These are phyloP conservation scores for Drosophila ficusphila DNA, from an alignment of 1,140 invertebrate species.

Conservation along the genomic window DNA sequence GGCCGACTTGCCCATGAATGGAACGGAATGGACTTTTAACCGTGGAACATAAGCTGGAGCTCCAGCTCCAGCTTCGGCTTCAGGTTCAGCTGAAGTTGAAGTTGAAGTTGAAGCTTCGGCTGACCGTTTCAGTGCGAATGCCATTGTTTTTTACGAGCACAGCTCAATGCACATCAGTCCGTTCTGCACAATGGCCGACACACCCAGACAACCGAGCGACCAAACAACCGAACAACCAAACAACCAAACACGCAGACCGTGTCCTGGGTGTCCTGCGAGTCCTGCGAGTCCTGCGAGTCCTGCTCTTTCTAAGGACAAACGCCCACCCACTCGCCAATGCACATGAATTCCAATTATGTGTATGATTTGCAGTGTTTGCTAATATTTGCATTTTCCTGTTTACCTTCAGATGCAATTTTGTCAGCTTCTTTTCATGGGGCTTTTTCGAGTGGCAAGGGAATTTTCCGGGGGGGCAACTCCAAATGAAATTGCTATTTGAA, in stretches of 20 bases:
- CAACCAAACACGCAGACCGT: background rate
- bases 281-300: background rate
- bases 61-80: no score
- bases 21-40: conserved; percentile 10
- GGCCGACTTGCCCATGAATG: conserved; percentile 41
- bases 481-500: background rate
- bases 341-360: conserved; percentile 75
- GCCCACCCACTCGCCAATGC: conserved; percentile 20
- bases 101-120: no score
- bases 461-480: background rate
- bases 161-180: conserved; percentile 59
- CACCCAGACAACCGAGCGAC: conserved; percentile 1
- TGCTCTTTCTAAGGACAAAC: background rate
- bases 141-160: conserved; percentile 78
- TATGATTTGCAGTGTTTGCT: conserved; percentile 74
- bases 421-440: conserved; percentile 61
- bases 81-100: no score
- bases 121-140: conserved; percentile 43
- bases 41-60: no score
- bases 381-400: conserved; percentile 71
- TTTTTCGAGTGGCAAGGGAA: background rate
- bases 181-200: conserved; percentile 47
- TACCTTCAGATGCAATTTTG: conserved; percentile 74
- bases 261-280: background rate
- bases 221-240: conserved; percentile 1